A percentile compares a stretch with the other conserved stretches of the same genome.
These are phyloP conservation scores for Melanostoma mellinum DNA, from an alignment of 2,888 invertebrate species.

Conservation along the genomic window DNA sequence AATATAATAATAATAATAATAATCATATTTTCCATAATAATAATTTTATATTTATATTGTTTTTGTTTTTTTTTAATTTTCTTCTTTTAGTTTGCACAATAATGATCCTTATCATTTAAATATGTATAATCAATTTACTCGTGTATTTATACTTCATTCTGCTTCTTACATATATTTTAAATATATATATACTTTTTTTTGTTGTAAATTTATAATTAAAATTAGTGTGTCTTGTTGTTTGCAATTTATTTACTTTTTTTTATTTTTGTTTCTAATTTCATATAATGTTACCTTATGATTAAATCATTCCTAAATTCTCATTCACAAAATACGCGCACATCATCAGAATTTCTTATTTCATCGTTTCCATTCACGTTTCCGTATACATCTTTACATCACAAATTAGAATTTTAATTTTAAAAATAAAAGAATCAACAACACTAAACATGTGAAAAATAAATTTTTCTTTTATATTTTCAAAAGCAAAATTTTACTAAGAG, in stretches of 20 bases:
- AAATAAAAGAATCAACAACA: conserved; percentile 24
- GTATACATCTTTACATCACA: conserved; percentile 71
- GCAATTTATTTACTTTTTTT: conserved; percentile 10
- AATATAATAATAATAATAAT: conserved; percentile 43
- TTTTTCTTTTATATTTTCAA: background rate
- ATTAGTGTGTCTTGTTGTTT: conserved; percentile 35
- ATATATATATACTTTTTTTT: conserved; percentile 48
- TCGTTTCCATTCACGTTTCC: conserved; percentile 59
- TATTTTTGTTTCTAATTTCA: conserved; percentile 58
- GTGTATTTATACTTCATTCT: conserved; percentile 73
- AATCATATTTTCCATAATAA: conserved; percentile 63
- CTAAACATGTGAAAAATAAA: conserved; percentile 14
- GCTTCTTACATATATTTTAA: conserved; percentile 70
- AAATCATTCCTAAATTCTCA: conserved; percentile 71
- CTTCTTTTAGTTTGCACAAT: conserved; percentile 66
- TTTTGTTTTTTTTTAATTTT: conserved; percentile 41
- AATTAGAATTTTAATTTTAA: conserved; percentile 37
- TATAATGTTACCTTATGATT: conserved; percentile 69
- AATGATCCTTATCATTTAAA: conserved; percentile 70
- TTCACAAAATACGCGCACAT: conserved; percentile 66
- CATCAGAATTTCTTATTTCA: conserved; percentile 47
- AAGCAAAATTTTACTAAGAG: conserved; percentile 38
- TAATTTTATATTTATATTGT: conserved; percentile 72
- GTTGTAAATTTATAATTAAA: conserved; percentile 72
- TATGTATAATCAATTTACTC: conserved; percentile 72